phyloP scores from a whole-genome alignment of 2,888 invertebrate genomes.

The Platycnemis pennipes region DNA sequence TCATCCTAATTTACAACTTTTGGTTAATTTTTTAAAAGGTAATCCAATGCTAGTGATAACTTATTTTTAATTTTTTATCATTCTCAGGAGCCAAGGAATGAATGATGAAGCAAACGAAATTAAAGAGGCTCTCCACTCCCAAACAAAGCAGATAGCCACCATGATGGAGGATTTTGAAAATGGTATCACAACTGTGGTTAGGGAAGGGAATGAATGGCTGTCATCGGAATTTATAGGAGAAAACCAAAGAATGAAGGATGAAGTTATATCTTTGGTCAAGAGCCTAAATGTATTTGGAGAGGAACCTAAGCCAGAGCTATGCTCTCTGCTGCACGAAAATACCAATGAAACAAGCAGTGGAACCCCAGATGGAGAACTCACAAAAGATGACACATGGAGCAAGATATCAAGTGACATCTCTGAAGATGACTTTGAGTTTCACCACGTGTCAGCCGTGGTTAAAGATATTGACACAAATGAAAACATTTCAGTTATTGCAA shows the following conservation, averaged over 20 bases:
- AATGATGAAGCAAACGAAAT: constrained; percentile 39
- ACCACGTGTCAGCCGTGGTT: constrained; percentile 36
- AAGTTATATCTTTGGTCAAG: constrained; percentile 2
- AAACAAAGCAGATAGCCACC: constrained; percentile 30
- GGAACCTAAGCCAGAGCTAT: not conserved
- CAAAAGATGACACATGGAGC: not conserved
- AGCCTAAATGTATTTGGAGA: constrained; percentile 21
- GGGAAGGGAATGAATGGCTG: constrained; percentile 18
- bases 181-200: not conserved
- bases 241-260: not conserved
- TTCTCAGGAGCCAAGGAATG: constrained; percentile 34
- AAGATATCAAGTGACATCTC: not conserved
- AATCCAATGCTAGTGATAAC: too few species aligned
- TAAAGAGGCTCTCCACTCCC: constrained; percentile 7
- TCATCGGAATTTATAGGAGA: not conserved
- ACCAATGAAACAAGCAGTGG: not conserved
- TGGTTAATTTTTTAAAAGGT: too few species aligned
- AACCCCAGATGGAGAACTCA: not conserved
- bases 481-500: constrained; percentile 32
- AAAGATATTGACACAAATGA: not conserved
- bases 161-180: constrained; percentile 33
- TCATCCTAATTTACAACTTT: too few species aligned
- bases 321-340: constrained; percentile 23
- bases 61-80: not conserved
- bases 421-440: constrained; percentile 12